Evolutionary conservation across 2,113 vertebrate species (phyloP).

Genomic region (Phalacrocorax carbo): DNA sequence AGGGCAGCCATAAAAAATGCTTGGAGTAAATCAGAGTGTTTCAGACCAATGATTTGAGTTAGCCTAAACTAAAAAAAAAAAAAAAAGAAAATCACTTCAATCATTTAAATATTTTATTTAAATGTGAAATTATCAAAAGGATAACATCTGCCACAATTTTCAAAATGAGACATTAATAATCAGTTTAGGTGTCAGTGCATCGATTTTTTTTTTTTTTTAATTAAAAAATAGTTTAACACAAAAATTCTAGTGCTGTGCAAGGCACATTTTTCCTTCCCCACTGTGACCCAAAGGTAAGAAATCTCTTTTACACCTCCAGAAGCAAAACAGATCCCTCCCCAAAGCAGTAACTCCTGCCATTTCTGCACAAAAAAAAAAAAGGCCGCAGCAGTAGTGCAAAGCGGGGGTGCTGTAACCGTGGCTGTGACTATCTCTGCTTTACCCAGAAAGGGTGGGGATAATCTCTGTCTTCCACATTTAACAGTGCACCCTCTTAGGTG

Average conservation of each 20-base stretch:
- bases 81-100: not conserved
- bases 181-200: not conserved
- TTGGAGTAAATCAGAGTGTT: constrained; percentile 4
- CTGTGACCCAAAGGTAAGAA: not conserved
- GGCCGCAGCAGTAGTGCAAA: not conserved
- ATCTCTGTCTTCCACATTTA: not conserved
- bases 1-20: constrained; percentile 7
- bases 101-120: not conserved
- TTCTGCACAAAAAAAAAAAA: not conserved
- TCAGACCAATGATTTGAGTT: not conserved
- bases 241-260: not conserved
- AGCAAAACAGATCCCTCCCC: not conserved
- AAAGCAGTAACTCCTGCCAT: not conserved
- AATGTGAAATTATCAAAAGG: not conserved
- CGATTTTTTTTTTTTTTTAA: not conserved
- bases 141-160: not conserved
- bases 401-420: not conserved
- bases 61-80: not conserved
- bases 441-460: not conserved
- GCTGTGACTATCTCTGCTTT: not conserved
- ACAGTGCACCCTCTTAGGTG: not conserved
- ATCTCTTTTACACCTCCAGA: not conserved
- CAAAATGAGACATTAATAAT: not conserved
- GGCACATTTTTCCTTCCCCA: not conserved
- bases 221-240: not conserved